phyloP scores from a whole-genome alignment of 2,888 invertebrate species.

The Xestia c-nigrum region DNA sequence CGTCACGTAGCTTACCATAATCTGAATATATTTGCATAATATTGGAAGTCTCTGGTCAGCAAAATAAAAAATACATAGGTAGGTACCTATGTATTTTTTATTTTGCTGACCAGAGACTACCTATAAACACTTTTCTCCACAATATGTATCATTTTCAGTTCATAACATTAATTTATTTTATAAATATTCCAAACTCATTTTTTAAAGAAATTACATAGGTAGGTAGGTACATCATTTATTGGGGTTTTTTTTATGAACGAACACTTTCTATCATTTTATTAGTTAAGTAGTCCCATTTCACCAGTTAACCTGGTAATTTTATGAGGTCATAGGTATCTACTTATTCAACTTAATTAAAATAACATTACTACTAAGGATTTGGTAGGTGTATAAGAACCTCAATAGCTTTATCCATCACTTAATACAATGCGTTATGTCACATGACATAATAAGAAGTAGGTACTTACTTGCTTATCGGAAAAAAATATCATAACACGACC shows the following conservation, averaged over 20 bases:
- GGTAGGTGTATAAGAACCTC: background rate
- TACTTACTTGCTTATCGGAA: no score
- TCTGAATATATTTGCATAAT: background rate
- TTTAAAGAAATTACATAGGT: no score
- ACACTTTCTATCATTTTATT: constrained; percentile 15
- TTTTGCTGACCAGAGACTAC: no score
- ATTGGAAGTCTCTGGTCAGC: background rate
- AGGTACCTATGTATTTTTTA: no score
- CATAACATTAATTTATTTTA: background rate
- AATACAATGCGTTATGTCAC: no score
- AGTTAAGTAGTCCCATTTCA: background rate
- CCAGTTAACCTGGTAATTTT: background rate
- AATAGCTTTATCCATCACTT: background rate
- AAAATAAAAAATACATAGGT: no score
- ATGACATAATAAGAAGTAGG: background rate
- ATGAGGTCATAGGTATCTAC: constrained; percentile 37
- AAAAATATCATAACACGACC: no score
- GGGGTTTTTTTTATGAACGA: no score
- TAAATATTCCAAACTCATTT: no score
- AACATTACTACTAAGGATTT: background rate
- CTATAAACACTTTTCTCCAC: background rate
- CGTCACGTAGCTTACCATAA: constrained; percentile 39
- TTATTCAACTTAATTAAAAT: constrained; percentile 20
- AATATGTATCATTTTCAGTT: background rate
- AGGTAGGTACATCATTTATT: no score